Percentiles rank a stretch among this genome's conserved stretches.
Conservation (phyloP, 2,888 invertebrate species). For the Saturnia pavonia region DNA sequence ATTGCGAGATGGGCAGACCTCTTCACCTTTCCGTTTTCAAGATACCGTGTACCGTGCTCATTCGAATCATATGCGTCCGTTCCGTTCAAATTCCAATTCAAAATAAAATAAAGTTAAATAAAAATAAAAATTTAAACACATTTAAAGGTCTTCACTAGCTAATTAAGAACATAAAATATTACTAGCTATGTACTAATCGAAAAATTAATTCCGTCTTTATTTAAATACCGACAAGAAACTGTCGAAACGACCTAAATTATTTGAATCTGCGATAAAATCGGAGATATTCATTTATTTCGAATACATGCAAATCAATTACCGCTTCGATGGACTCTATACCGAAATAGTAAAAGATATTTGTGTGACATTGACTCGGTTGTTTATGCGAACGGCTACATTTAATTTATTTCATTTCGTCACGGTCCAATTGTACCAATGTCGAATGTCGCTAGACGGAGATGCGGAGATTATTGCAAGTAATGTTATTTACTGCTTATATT, state of each 20-base stretch:
- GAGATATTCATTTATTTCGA: background rate
- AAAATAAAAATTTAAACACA: too few relatives aligned
- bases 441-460: slow-evolving; percentile 20
- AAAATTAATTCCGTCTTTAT: background rate
- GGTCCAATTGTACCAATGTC: slow-evolving; percentile 32
- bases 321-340: background rate
- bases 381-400: slow-evolving; percentile 29
- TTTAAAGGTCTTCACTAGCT: too few relatives aligned
- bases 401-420: slow-evolving; percentile 39
- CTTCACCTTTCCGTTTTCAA: too few relatives aligned
- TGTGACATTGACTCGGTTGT: slow-evolving; percentile 23
- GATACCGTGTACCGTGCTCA: too few relatives aligned
- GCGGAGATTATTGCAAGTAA: slow-evolving; percentile 14
- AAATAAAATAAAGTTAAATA: too few relatives aligned
- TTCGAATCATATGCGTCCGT: too few relatives aligned
- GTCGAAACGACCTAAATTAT: background rate
- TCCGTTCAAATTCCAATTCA: too few relatives aligned
- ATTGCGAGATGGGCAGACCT: too few relatives aligned
- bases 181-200: too few relatives aligned
- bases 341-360: slow-evolving; percentile 18
- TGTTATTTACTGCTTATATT: background rate
- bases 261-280: background rate
- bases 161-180: too few relatives aligned
- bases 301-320: slow-evolving; percentile 1
- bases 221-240: background rate